A percentile compares a stretch with the other conserved stretches of the same genome.
These are phyloP conservation scores for Pantherophis guttatus DNA, from an alignment of 2,113 vertebrate genomes.

Conservation along the genomic window DNA sequence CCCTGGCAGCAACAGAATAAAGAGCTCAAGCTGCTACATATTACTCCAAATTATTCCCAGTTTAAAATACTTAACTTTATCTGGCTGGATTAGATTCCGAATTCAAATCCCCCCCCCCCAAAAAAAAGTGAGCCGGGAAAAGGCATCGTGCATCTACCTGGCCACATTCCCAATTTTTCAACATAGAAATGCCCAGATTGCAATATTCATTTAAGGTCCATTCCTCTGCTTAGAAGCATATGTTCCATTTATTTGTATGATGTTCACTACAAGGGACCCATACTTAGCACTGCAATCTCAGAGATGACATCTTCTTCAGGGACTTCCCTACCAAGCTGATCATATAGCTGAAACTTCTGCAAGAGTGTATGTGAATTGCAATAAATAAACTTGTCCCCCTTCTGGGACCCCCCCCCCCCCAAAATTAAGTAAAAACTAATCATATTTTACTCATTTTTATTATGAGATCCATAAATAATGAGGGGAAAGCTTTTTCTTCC, in stretches of 20 bases:
- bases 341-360: neutral
- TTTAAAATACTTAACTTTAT: neutral
- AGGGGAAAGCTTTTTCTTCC: neutral
- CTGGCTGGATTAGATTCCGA: neutral
- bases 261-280: neutral
- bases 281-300: neutral
- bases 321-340: no score
- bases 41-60: neutral
- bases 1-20: neutral
- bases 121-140: neutral
- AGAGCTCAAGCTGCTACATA: neutral
- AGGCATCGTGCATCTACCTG: neutral
- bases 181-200: neutral
- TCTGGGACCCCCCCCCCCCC: neutral
- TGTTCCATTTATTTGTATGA: neutral
- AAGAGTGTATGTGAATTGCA: neutral
- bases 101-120: neutral
- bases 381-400: neutral
- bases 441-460: neutral
- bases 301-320: neutral
- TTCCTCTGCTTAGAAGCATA: neutral
- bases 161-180: neutral
- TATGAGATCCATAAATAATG: neutral
- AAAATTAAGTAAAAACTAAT: neutral
- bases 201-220: neutral